Conservation (phyloP, 2,113 vertebrate species). For the Chauna torquata region DNA sequence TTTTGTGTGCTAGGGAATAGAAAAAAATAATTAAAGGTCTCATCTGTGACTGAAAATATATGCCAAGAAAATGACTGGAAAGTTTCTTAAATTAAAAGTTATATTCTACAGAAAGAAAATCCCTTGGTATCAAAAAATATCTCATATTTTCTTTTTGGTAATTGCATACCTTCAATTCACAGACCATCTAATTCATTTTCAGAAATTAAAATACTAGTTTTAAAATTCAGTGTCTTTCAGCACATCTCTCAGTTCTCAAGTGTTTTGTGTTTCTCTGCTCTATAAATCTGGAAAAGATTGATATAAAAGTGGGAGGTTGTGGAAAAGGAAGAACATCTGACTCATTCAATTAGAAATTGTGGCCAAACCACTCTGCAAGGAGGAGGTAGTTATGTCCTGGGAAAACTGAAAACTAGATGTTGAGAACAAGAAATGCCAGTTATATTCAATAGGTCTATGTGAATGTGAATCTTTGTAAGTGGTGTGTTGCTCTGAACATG, state of each 20-base stretch:
- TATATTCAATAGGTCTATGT: not conserved
- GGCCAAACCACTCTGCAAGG: slow-evolving; percentile 38
- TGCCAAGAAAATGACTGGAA: not conserved
- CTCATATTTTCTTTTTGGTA: not conserved
- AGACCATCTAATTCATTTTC: not conserved
- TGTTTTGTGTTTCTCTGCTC: not conserved
- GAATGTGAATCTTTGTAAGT: not conserved
- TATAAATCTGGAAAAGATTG: slow-evolving; percentile 39
- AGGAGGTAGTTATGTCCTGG: slow-evolving; percentile 44
- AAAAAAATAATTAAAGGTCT: not conserved
- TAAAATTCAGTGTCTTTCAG: not conserved
- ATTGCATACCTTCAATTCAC: not conserved
- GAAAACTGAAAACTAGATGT: slow-evolving; percentile 1
- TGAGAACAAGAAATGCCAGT: not conserved
- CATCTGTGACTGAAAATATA: not conserved
- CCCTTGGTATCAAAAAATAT: not conserved
- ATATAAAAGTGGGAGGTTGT: slow-evolving; percentile 46
- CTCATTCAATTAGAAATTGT: not conserved
- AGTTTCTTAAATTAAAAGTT: not conserved
- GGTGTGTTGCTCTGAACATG: not conserved
- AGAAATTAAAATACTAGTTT: not conserved
- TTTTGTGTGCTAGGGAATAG: not conserved
- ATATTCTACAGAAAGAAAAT: not conserved
- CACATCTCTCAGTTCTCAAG: not conserved
- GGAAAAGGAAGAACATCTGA: slow-evolving; percentile 63